Evolutionary conservation across 1,140 invertebrate species (phyloP), one percentile per base, ranked within the genome.

Genomic region (Coelopa frigida): DNA sequence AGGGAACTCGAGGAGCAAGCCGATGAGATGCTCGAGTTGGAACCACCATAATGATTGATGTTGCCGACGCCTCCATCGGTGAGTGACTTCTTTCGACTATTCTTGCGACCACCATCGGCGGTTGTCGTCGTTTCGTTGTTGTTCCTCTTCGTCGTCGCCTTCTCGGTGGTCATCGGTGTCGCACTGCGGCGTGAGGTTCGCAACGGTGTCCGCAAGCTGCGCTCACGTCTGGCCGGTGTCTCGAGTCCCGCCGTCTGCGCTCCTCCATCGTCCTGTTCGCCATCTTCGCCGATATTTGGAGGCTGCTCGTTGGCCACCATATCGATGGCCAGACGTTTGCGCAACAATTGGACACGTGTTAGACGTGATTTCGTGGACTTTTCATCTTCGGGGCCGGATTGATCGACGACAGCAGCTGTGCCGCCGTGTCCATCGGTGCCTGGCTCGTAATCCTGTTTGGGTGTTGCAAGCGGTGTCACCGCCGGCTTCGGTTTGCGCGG

Each of bases 251-350:
- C 11, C 6, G 17, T 33, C 20, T 12, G 23, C 23, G 2, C 12
- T 33, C 31, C 17, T 42, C 14, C 22, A 36, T 17, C 35, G 1
- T 48, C 23, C 1, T 27, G 32, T 11, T 26, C 24, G 7, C 29
- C 40, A 2, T 20, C 0, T 18, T 23, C 22, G 22, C 36, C 14
- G 24, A 21, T 10, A 38, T 23, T 6, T n/a, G 18, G 15, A 23
- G 49, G 49, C 14, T 37, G 7, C n/a, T 56, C 61, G 4, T 48
- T 44, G 22, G 51, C 58, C 0, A 67, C 55, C 60, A 67, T 66
- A 39, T 67, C 63, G 20, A 67, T 67, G 18, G 62, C 62, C 51
- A 67, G 35, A 0, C 63, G 60, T 41, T 67, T 67, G 23, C 60
- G 58, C 29, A 67, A 31, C 22, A 67, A 38, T 36, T 66, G 62